phyloP scores from a whole-genome alignment of 2,113 vertebrate species.

The Microtus ochrogaster region DNA sequence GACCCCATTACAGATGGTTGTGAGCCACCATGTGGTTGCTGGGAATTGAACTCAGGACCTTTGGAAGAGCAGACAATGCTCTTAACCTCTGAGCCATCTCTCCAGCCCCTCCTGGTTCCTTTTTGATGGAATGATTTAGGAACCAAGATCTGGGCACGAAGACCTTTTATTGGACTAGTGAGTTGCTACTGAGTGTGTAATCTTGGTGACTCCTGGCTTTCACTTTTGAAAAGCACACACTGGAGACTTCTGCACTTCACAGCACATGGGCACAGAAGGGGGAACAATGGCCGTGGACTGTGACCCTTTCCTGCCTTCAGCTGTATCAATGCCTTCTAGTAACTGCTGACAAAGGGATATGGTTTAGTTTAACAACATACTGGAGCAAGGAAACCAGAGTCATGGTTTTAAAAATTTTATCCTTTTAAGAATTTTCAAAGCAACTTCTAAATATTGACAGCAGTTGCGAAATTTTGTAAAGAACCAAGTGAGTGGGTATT shows the following conservation, averaged over 20 bases:
- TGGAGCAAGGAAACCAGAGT: background rate
- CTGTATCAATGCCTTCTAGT: background rate
- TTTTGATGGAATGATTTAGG: background rate
- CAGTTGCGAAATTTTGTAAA: background rate
- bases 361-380: background rate
- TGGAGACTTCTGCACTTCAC: background rate
- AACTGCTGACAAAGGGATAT: background rate
- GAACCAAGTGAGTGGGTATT: background rate
- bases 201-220: background rate
- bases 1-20: no score
- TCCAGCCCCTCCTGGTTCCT: background rate
- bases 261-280: background rate
- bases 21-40: no score
- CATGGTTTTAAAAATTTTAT: background rate
- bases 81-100: no score
- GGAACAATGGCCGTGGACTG: background rate
- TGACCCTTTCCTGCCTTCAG: constrained; percentile 5
- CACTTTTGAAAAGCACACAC: background rate
- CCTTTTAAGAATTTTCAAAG: background rate
- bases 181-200: background rate
- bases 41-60: no score
- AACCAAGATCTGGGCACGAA: background rate
- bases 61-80: no score
- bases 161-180: background rate
- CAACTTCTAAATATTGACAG: background rate